phyloP scores from a whole-genome alignment of 2,888 invertebrate species.

The Hydropsyche betteni region DNA sequence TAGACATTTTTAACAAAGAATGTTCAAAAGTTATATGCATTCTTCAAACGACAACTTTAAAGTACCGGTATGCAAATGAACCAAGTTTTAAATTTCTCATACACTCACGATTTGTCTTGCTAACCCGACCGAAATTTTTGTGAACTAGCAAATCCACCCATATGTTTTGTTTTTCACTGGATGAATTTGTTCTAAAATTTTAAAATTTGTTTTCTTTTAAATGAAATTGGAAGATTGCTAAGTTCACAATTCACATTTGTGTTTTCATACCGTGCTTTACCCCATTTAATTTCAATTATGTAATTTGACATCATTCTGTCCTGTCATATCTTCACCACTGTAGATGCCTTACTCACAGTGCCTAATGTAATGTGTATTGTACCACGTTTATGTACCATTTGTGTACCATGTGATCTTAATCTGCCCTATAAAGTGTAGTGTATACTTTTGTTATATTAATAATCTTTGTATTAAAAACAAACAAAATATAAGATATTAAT shows the following conservation, averaged over 20 bases:
- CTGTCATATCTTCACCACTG: slow-evolving; percentile 74
- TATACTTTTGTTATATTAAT: slow-evolving; percentile 52
- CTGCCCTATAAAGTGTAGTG: slow-evolving; percentile 51
- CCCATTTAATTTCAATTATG: slow-evolving; percentile 9
- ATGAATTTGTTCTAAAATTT: too few species aligned
- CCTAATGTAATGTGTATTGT: slow-evolving; percentile 69
- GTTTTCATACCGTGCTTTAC: slow-evolving; percentile 5
- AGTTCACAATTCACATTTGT: slow-evolving; percentile 1
- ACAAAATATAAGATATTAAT: slow-evolving; percentile 52
- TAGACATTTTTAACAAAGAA: slow-evolving; percentile 21
- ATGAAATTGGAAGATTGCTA: neutral
- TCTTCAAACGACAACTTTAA: too few species aligned
- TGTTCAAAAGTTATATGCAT: too few species aligned
- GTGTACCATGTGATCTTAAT: slow-evolving; percentile 53
- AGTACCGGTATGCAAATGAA: too few species aligned
- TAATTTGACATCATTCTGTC: slow-evolving; percentile 52
- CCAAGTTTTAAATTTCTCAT: too few species aligned
- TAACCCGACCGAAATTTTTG: too few species aligned
- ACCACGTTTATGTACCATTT: slow-evolving; percentile 52
- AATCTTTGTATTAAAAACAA: slow-evolving; percentile 59
- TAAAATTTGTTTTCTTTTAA: too few species aligned
- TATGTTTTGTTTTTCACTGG: too few species aligned
- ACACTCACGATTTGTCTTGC: too few species aligned
- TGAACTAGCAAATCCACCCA: too few species aligned
- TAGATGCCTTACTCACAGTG: slow-evolving; percentile 88